Conservation (phyloP, 2,113 vertebrate species). For the Chelonoidis abingdonii region DNA sequence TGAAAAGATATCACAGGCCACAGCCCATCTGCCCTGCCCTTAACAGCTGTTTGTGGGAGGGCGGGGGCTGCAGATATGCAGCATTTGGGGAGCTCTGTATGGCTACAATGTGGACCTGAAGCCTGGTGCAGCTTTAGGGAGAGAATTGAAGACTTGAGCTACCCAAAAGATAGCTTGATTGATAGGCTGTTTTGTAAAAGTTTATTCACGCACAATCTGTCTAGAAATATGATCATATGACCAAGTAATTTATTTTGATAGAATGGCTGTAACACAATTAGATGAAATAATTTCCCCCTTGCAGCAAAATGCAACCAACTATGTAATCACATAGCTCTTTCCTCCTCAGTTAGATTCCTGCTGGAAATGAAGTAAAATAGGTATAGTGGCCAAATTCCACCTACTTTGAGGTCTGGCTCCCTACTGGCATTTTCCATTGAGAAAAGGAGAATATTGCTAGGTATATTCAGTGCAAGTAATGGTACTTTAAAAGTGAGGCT, state of each 20-base stretch:
- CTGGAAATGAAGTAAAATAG: not conserved
- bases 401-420: not conserved
- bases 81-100: not conserved
- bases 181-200: not conserved
- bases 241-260: not conserved
- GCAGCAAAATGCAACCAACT: not conserved
- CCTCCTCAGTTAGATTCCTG: not conserved
- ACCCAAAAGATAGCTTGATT: not conserved
- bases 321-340: rapidly evolving
- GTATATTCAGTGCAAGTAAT: not conserved
- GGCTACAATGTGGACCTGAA: not conserved
- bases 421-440: not conserved
- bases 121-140: not conserved
- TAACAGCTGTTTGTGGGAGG: not conserved
- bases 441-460: not conserved
- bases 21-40: not conserved
- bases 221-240: not conserved
- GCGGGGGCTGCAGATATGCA: not conserved
- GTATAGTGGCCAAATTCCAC: not conserved
- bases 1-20: not conserved
- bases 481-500: not conserved
- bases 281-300: not conserved
- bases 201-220: not conserved
- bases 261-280: not conserved
- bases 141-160: not conserved